A percentile compares a stretch with the other conserved stretches of the same genome.
phyloP scores from a whole-genome alignment of 2,113 vertebrate genomes.

The Callochromis pleurospilus region DNA sequence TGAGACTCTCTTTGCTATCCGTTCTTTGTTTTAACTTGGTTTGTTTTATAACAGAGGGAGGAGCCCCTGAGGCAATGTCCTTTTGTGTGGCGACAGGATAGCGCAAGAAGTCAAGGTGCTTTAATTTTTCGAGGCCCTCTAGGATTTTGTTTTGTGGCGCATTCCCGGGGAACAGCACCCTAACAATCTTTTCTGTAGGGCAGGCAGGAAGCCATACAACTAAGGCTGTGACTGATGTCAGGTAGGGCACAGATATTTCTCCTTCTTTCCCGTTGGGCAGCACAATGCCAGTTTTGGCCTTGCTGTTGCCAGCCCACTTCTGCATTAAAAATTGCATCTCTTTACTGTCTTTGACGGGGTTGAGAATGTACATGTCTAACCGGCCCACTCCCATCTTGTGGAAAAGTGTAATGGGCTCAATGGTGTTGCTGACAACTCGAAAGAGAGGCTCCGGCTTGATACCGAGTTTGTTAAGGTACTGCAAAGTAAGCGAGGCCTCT shows the following conservation, averaged over 20 bases:
- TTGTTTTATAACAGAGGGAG: constrained; percentile 82
- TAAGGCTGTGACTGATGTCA: constrained; percentile 94
- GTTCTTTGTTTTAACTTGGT: constrained; percentile 93
- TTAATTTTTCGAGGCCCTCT: constrained; percentile 94
- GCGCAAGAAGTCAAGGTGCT: constrained; percentile 91
- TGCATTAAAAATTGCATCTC: constrained; percentile 99
- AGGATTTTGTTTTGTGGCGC: constrained; percentile 97
- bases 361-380: constrained; percentile 94
- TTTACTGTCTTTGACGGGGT: constrained; percentile 96
- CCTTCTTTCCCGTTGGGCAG: constrained; percentile 91
- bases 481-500: constrained; percentile 90
- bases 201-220: constrained; percentile 95
- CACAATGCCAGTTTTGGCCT: constrained; percentile 94
- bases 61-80: constrained; percentile 81
- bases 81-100: constrained; percentile 93
- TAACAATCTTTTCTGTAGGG: constrained; percentile 90
- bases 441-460: constrained; percentile 89
- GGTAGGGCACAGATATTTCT: constrained; percentile 96
- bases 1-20: constrained; percentile 97
- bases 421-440: constrained; percentile 86
- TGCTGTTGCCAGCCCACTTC: constrained; percentile 97
- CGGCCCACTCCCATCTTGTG: constrained; percentile 98
- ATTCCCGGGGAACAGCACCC: constrained; percentile 96
- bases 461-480: constrained; percentile 86
- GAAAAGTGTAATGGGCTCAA: constrained; percentile 93